A percentile compares a stretch with the other conserved stretches of the same genome.
These are phyloP conservation scores for Brachyptera putata DNA, from an alignment of 2,888 invertebrate genomes.

Conservation along the genomic window DNA sequence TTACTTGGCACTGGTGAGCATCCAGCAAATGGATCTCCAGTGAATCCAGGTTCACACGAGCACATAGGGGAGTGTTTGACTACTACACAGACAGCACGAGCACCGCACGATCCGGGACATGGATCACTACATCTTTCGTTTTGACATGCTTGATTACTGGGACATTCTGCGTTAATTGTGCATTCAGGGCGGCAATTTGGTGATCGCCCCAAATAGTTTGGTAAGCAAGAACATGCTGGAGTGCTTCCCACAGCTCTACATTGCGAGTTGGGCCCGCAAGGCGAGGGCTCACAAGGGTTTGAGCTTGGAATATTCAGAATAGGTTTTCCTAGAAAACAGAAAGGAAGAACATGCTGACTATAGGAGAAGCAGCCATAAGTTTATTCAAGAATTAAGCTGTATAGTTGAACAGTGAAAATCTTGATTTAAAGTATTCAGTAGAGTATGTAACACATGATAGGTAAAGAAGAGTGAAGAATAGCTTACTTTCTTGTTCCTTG, in stretches of 20 bases:
- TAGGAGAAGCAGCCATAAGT: too few relatives aligned
- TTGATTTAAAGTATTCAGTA: too few relatives aligned
- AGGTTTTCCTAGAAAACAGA: slow-evolving; percentile 28
- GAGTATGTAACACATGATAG: too few relatives aligned
- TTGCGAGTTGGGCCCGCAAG: slow-evolving; percentile 55
- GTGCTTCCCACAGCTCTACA: slow-evolving; percentile 53
- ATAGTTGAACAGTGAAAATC: too few relatives aligned
- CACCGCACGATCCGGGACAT: slow-evolving; percentile 62
- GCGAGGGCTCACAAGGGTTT: slow-evolving; percentile 65
- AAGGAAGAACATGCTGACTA: neutral
- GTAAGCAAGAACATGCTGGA: slow-evolving; percentile 53
- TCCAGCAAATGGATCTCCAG: slow-evolving; percentile 62
- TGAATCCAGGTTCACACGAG: slow-evolving; percentile 54
- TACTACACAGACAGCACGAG: slow-evolving; percentile 53
- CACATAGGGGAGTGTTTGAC: slow-evolving; percentile 73
- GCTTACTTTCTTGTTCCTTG: slow-evolving; percentile 56
- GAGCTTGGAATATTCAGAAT: slow-evolving; percentile 25
- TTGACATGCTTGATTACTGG: slow-evolving; percentile 50
- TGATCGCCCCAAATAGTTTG: slow-evolving; percentile 57
- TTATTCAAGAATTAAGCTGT: neutral
- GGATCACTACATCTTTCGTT: slow-evolving; percentile 66
- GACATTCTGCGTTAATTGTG: slow-evolving; percentile 53
- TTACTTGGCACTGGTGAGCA: slow-evolving; percentile 44
- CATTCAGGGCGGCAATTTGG: slow-evolving; percentile 65
- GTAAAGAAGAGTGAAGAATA: too few relatives aligned